These are phyloP conservation scores for Aptenodytes patagonicus DNA, from an alignment of 2,113 vertebrate species.

Conservation along the genomic window DNA sequence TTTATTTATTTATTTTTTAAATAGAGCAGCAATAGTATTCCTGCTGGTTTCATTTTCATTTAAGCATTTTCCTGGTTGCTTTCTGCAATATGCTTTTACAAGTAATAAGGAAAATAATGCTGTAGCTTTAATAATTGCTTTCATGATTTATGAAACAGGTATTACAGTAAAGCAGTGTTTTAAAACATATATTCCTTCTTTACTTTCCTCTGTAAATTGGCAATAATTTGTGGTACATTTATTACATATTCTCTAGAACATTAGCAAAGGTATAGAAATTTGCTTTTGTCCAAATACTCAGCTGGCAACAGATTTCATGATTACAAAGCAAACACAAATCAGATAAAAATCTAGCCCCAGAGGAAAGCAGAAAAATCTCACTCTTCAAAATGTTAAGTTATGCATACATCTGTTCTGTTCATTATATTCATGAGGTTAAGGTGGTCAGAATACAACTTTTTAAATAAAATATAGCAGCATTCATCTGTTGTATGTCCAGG, in stretches of 20 bases:
- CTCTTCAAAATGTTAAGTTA: conserved; percentile 14
- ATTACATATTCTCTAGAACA: neutral
- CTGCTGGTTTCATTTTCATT: conserved; percentile 14
- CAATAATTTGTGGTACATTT: neutral
- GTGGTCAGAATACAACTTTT: neutral
- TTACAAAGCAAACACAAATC: neutral
- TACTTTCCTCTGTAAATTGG: neutral
- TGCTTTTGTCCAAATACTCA: neutral
- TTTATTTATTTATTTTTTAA: neutral
- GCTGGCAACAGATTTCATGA: neutral
- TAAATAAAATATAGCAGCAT: neutral
- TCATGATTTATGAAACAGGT: neutral
- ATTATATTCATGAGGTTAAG: neutral
- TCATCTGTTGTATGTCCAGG: neutral
- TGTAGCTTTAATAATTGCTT: neutral
- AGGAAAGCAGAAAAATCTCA: neutral
- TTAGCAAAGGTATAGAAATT: neutral
- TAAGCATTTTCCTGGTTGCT: conserved; percentile 11
- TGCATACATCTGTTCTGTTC: neutral
- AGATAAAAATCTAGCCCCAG: neutral
- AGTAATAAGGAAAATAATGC: neutral
- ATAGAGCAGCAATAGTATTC: neutral
- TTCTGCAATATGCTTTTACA: neutral
- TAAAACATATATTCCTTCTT: neutral
- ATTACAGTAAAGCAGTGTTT: neutral